A percentile compares a stretch with the other conserved stretches of the same genome.
Evolutionary conservation across 2,113 vertebrate species (phyloP).

Genomic region (Nycticorax nycticorax): DNA sequence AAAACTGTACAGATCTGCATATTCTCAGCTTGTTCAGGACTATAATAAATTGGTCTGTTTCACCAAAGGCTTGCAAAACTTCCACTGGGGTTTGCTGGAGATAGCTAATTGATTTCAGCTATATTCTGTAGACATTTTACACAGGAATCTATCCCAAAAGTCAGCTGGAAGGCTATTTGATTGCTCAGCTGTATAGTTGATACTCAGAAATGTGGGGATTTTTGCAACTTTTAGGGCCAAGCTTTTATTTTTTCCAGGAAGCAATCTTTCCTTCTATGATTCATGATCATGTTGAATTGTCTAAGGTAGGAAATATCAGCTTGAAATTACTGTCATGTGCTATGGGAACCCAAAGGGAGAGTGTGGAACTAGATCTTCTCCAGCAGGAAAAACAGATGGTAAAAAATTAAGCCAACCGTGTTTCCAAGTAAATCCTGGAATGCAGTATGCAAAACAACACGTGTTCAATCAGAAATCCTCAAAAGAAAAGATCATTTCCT

Average conservation of each 20-base stretch:
- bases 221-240: not conserved
- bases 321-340: constrained; percentile 18
- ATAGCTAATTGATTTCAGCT: not conserved
- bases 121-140: not conserved
- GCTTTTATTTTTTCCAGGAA: not conserved
- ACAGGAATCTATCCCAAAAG: not conserved
- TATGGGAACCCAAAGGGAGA: not conserved
- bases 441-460: constrained; percentile 46
- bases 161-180: not conserved
- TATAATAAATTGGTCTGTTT: not conserved
- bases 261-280: not conserved
- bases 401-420: constrained; percentile 22
- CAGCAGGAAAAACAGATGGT: constrained; percentile 52
- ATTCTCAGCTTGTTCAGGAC: not conserved
- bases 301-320: constrained; percentile 21
- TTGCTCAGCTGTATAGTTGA: not conserved
- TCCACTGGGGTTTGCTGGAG: not conserved
- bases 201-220: not conserved
- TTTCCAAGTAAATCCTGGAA: constrained; percentile 59
- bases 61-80: not conserved
- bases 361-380: not conserved
- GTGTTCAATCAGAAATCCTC: constrained; percentile 40
- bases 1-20: not conserved
- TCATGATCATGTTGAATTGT: not conserved
- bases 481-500: constrained; percentile 13